A percentile compares a stretch with the other conserved stretches of the same genome.
phyloP scores from a whole-genome alignment of 2,888 invertebrate genomes.

The Plusia festucae region DNA sequence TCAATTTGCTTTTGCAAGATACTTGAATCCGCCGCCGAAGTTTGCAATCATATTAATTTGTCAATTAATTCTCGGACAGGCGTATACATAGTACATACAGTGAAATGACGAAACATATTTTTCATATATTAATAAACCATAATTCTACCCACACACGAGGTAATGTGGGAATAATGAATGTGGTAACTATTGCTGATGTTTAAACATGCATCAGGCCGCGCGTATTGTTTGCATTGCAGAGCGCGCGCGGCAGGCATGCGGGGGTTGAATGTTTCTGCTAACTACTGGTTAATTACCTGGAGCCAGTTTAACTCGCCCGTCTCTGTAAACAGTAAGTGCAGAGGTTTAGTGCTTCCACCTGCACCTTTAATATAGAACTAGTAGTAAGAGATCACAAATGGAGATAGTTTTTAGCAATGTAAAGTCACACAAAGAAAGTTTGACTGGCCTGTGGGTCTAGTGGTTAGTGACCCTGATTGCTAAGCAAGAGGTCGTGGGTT shows the following conservation, averaged over 20 bases:
- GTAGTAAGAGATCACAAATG: no score
- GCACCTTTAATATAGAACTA: background rate
- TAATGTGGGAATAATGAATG: conserved; percentile 3
- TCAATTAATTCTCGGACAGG: no score
- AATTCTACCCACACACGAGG: background rate
- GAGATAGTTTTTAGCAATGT: no score
- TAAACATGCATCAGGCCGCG: conserved; percentile 3
- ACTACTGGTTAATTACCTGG: conserved; percentile 4
- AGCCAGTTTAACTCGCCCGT: background rate
- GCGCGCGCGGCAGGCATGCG: background rate
- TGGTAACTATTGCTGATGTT: background rate
- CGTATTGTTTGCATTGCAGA: conserved; percentile 3
- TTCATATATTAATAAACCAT: background rate
- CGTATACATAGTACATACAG: no score
- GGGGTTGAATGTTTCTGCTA: background rate
- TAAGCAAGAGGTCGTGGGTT: no score
- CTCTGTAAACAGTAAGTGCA: background rate
- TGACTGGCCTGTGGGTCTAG: no score
- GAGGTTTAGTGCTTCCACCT: background rate
- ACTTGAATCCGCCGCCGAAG: no score
- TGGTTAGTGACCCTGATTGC: no score
- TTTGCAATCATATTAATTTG: no score
- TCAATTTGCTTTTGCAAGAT: no score
- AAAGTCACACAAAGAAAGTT: no score
- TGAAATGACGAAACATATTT: no score